A percentile compares a stretch with the other conserved stretches of the same genome.
These are phyloP conservation scores for Muscidifurax raptorellus DNA, from an alignment of 1,140 invertebrate genomes.

Conservation along the genomic window DNA sequence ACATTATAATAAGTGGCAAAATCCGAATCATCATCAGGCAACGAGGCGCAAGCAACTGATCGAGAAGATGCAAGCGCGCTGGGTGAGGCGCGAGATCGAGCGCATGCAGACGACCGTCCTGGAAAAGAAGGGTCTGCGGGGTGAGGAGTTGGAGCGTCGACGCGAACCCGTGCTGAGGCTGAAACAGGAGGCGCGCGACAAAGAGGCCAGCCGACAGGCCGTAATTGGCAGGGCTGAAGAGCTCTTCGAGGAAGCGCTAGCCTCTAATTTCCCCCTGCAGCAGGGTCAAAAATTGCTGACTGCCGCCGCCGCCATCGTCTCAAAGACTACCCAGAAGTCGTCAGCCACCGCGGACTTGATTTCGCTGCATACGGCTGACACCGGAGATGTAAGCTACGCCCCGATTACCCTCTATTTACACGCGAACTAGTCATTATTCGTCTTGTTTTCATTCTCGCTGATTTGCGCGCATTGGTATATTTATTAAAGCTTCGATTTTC, in stretches of 20 bases:
- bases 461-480: neutral
- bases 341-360: neutral
- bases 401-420: neutral
- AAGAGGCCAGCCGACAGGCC: constrained; percentile 64
- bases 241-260: constrained; percentile 63
- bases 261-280: constrained; percentile 61
- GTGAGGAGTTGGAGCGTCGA: constrained; percentile 71
- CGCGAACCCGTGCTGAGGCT: constrained; percentile 70
- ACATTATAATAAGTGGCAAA: neutral
- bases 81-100: constrained; percentile 69
- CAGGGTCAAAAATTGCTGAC: neutral
- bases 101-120: constrained; percentile 74
- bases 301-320: neutral
- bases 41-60: constrained; percentile 64
- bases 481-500: no score
- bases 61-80: constrained; percentile 67
- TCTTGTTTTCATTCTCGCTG: neutral
- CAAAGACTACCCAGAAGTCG: neutral
- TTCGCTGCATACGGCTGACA: neutral
- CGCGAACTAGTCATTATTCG: neutral
- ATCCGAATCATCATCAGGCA: constrained; percentile 36
- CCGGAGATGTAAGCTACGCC: constrained; percentile 18
- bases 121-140: constrained; percentile 71
- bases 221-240: constrained; percentile 58
- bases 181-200: constrained; percentile 68